Conservation (phyloP, 2,888 invertebrate genomes). For the Cerastoderma edule region DNA sequence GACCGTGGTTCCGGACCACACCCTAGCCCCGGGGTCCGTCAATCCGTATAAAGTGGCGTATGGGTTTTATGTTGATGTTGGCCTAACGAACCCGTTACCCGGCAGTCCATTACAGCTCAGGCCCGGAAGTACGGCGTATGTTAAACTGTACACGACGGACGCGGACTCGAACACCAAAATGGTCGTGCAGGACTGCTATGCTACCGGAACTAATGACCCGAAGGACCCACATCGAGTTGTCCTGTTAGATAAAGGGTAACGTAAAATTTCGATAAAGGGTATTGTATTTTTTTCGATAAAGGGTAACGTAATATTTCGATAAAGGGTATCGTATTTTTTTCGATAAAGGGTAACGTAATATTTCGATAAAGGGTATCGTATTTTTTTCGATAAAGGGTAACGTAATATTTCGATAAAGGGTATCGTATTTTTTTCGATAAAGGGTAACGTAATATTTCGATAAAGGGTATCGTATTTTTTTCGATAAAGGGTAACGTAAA, state of each 20-base stretch:
- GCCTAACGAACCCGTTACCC: constrained; percentile 6
- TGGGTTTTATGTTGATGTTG: constrained; percentile 8
- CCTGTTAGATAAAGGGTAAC: constrained; percentile 32
- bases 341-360: no score
- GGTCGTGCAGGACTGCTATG: constrained; percentile 33
- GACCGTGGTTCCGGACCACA: neutral
- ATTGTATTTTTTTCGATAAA: no score
- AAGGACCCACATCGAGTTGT: constrained; percentile 4
- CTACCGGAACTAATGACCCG: constrained; percentile 1
- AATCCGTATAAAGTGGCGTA: neutral
- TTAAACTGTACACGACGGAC: constrained; percentile 37
- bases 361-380: no score
- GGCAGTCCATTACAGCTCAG: constrained; percentile 26
- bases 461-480: no score
- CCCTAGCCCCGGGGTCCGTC: constrained; percentile 1
- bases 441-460: no score
- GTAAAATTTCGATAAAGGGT: no score
- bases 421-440: no score
- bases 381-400: no score
- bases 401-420: no score
- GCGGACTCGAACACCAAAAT: constrained; percentile 34
- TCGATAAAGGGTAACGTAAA: no score
- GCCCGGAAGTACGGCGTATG: constrained; percentile 12
- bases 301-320: no score
- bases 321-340: no score